Evolutionary conservation across 2,113 vertebrate species (phyloP), one percentile per base, ranked within the genome.

Genomic region (Vicugna pacos): DNA sequence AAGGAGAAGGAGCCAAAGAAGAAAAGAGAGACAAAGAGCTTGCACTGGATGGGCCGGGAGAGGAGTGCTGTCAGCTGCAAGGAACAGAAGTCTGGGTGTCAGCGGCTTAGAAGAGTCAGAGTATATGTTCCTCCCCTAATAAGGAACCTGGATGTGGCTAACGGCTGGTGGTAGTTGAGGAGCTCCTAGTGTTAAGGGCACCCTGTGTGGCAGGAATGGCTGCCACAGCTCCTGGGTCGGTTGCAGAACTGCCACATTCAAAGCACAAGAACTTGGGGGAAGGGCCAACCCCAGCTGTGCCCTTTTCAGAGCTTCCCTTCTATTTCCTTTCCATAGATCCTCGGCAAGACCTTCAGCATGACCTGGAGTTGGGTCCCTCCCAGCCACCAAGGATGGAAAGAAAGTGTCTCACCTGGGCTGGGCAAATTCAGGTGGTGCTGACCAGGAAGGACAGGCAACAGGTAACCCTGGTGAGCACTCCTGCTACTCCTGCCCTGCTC

Each of bases 141-240:
- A 58, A 67, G 38, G 26, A 22, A 42, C 17, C 26, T n/a, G 42
- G 20, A 12, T 3, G 16, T 35, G 48, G 30, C 32, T 32, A 54
- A 28, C 8, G 20, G 12, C 30, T 35, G 28, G 1, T 20, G 38
- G 58, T 12, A 38, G 30, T n/a, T 38, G 13, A 30, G 48, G 38
- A 12, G 32, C 67, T 70, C 19, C 46, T 8, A 11, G 6, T 3
- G 1, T 64, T 10, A 48, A 16, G 56, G 24, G 7, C 32, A 16
- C 28, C 24, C 30, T 2, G 0, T 10, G 13, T 0, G 1, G 13
- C n/a, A 19, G 42, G 32, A 50, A 46, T 5, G 13, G 0, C 6
- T 10, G 76, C 24, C 48, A 6, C 54, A 13, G 28, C 42, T n/a
- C 42, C 20, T 6, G 60, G 26, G 14, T 28, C 64, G 54, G 24